Conservation (phyloP, 2,113 vertebrate genomes). For the Entomyzon cyanotis region DNA sequence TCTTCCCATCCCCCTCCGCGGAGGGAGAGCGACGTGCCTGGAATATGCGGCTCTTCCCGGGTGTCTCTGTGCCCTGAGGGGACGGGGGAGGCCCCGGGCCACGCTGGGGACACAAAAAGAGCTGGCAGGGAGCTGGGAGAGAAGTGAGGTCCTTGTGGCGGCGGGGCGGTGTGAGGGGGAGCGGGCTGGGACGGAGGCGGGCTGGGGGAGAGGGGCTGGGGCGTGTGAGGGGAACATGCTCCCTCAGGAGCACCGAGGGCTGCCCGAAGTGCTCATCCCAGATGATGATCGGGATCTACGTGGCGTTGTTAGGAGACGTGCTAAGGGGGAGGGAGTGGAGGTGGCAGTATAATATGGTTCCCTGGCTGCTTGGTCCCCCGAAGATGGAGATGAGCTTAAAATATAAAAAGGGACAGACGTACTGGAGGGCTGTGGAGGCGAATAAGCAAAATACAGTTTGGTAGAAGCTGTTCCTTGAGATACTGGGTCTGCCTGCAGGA, state of each 20-base stretch:
- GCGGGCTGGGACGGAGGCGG: not conserved
- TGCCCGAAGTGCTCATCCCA: not conserved
- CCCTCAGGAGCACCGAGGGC: not conserved
- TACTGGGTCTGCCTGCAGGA: not conserved
- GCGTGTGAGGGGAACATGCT: not conserved
- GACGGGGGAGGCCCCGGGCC: not conserved
- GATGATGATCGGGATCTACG: not conserved
- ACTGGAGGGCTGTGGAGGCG: not conserved
- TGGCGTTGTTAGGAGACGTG: slow-evolving; percentile 53
- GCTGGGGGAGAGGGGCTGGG: not conserved
- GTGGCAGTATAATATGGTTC: slow-evolving; percentile 23
- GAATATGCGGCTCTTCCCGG: not conserved
- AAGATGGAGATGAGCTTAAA: slow-evolving; percentile 26
- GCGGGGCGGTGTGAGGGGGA: not conserved
- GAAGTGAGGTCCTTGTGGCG: not conserved
- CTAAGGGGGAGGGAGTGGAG: not conserved
- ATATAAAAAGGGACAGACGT: not conserved
- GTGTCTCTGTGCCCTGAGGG: not conserved
- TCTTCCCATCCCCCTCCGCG: not conserved
- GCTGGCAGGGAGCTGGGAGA: not conserved
- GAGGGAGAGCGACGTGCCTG: slow-evolving; percentile 37
- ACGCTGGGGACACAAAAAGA: not conserved
- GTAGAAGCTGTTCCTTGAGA: not conserved
- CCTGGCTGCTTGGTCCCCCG: not conserved
- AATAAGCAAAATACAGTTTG: not conserved